These are phyloP conservation scores for Microchirus variegatus DNA, from an alignment of 2,797 vertebrate species.

Conservation along the genomic window DNA sequence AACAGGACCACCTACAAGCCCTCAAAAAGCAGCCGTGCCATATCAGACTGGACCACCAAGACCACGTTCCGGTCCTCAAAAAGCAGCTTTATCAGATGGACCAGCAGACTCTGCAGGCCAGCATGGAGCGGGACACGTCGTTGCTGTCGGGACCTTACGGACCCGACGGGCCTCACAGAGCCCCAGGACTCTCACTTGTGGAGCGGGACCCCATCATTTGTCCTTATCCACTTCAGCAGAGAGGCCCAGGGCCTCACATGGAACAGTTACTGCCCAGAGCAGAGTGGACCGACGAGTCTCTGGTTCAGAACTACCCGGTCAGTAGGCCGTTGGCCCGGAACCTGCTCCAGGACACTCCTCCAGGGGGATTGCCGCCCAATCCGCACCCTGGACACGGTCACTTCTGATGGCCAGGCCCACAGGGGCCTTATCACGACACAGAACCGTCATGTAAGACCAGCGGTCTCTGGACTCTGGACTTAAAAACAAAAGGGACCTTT, in stretches of 20 bases:
- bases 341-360: conserved; percentile 22
- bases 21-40: conserved; percentile 39
- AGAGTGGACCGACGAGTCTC: conserved; percentile 42
- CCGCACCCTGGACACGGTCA: conserved; percentile 46
- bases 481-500: too few relatives aligned
- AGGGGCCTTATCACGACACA: too few relatives aligned
- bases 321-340: conserved; percentile 37
- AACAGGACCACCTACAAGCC: conserved; percentile 28
- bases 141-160: conserved; percentile 19
- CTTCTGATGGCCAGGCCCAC: conserved; percentile 44
- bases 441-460: too few relatives aligned
- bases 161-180: conserved; percentile 32
- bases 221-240: conserved; percentile 38
- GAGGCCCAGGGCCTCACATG: conserved; percentile 44
- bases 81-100: conserved; percentile 55
- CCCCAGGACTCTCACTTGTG: conserved; percentile 19
- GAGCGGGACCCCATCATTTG: conserved; percentile 35
- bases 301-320: conserved; percentile 46
- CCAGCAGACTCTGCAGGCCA: conserved; percentile 33
- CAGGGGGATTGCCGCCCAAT: not conserved
- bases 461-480: too few relatives aligned
- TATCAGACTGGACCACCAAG: conserved; percentile 7
- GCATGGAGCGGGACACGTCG: conserved; percentile 27
- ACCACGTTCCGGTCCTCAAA: conserved; percentile 31
- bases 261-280: conserved; percentile 56